Evolutionary conservation across 2,113 vertebrate genomes (phyloP).

Genomic region (Erinaceus europaeus): DNA sequence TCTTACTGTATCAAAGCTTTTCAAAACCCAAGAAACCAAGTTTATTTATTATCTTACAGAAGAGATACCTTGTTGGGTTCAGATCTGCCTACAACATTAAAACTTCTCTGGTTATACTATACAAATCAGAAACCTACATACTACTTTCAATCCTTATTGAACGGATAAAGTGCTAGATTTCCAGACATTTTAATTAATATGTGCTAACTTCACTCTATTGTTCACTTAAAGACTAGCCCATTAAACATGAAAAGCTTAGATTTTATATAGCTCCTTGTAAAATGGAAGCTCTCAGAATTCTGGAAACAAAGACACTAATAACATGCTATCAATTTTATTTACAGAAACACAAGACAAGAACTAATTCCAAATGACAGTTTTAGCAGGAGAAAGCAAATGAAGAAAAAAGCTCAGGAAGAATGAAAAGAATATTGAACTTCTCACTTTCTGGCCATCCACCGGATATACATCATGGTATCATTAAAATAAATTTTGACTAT

Average conservation of each 20-base stretch:
- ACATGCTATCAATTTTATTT: constrained; percentile 62
- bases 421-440: background rate
- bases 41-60: background rate
- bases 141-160: constrained; percentile 1
- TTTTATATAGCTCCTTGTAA: constrained; percentile 47
- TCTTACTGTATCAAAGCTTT: background rate
- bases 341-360: constrained; percentile 68
- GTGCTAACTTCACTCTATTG: constrained; percentile 24
- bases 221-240: constrained; percentile 38
- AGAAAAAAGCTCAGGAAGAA: background rate
- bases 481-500: background rate
- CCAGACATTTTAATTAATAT: constrained; percentile 59
- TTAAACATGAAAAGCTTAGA: constrained; percentile 28
- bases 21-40: constrained; percentile 1
- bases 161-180: constrained; percentile 41
- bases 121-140: background rate
- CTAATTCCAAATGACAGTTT: constrained; percentile 62
- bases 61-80: background rate
- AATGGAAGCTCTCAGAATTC: constrained; percentile 40
- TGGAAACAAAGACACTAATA: constrained; percentile 59
- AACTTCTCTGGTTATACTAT: background rate
- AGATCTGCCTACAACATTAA: background rate
- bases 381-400: constrained; percentile 39
- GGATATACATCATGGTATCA: background rate
- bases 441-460: background rate